Evolutionary conservation across 2,888 invertebrate species (phyloP).

Genomic region (Andrena fulva): DNA sequence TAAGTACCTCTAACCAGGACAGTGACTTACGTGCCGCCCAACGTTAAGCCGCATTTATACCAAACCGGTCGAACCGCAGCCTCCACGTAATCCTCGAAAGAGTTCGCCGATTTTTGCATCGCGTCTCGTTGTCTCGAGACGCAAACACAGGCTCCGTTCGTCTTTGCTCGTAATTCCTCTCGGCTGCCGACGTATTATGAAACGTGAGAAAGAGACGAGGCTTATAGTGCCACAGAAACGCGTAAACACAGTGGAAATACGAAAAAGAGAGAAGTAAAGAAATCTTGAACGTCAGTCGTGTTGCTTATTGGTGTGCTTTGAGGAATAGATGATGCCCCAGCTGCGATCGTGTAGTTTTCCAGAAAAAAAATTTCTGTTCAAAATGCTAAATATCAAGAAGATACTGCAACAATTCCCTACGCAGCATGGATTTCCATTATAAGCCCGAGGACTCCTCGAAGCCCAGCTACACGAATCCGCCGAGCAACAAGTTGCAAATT

Average conservation of each 20-base stretch:
- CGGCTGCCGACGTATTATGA: not conserved
- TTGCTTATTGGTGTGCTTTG: no score
- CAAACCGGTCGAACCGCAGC: slow-evolving; percentile 43
- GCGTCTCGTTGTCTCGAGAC: not conserved
- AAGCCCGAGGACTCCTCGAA: not conserved
- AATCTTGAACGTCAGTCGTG: not conserved
- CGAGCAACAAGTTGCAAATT: not conserved
- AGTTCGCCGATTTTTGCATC: slow-evolving; percentile 10
- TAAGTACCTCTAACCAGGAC: slow-evolving; percentile 64
- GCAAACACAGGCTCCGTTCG: not conserved
- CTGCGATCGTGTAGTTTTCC: not conserved
- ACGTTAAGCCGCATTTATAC: slow-evolving; percentile 47
- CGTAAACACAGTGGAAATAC: not conserved
- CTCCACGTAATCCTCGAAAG: slow-evolving; percentile 24
- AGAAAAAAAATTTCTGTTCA: not conserved
- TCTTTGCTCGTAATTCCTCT: slow-evolving; percentile 7
- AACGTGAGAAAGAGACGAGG: not conserved
- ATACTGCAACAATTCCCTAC: not conserved
- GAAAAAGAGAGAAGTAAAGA: not conserved
- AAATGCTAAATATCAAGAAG: not conserved
- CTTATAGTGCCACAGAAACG: not conserved
- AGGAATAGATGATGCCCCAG: no score
- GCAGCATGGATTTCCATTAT: not conserved
- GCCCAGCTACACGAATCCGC: not conserved
- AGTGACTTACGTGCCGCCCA: slow-evolving; percentile 46